Evolutionary conservation across 2,113 vertebrate species (phyloP).

Genomic region (Platycercus adscitus): DNA sequence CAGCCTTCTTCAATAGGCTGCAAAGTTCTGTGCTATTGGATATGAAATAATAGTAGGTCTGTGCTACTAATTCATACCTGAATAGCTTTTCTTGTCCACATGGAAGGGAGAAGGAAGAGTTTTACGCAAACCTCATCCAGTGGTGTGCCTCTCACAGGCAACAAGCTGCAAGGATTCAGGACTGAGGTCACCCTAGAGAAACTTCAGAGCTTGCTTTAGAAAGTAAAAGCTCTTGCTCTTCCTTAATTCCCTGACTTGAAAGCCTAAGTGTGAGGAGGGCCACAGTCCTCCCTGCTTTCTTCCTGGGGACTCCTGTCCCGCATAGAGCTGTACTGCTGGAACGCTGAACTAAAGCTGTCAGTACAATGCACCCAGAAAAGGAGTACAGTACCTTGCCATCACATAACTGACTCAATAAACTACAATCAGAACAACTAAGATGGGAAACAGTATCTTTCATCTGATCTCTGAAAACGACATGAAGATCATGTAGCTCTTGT

Average conservation of each 20-base stretch:
- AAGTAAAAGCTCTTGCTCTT: neutral
- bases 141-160: neutral
- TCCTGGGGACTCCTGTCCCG: neutral
- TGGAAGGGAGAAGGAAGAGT: neutral
- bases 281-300: neutral
- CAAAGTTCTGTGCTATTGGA: neutral
- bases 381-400: neutral
- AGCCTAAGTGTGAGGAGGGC: neutral
- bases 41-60: neutral
- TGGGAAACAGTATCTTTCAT: neutral
- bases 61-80: neutral
- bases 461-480: neutral
- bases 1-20: neutral
- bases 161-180: neutral
- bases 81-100: neutral
- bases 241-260: neutral
- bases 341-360: neutral
- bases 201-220: neutral
- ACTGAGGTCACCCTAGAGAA: neutral
- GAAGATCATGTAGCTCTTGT: neutral
- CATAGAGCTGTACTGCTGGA: neutral
- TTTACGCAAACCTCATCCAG: neutral
- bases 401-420: neutral
- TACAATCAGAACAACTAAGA: neutral
- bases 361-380: neutral